These are phyloP conservation scores for Euplexia lucipara DNA, from an alignment of 2,888 invertebrate species.

Conservation along the genomic window DNA sequence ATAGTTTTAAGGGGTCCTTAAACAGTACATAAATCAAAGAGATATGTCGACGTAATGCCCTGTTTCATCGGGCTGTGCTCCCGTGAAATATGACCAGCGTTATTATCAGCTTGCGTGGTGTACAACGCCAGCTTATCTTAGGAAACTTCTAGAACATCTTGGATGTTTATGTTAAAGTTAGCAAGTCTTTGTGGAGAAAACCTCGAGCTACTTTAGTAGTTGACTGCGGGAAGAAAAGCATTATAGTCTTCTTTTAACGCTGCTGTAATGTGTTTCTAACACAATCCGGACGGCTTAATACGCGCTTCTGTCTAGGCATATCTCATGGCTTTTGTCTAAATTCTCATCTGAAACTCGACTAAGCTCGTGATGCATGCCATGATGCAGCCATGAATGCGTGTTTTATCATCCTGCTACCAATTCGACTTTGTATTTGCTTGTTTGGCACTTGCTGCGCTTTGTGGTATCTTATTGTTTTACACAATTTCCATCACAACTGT, in stretches of 20 bases:
- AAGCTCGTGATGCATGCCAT: slow-evolving; percentile 28
- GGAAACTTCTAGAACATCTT: slow-evolving; percentile 58
- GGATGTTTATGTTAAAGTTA: slow-evolving; percentile 57
- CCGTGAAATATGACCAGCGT: slow-evolving; percentile 85
- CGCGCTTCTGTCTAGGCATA: slow-evolving; percentile 4
- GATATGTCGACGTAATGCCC: slow-evolving; percentile 86
- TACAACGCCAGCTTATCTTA: slow-evolving; percentile 54
- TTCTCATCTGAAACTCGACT: slow-evolving; percentile 23
- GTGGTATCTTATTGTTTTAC: too few relatives aligned
- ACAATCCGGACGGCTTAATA: neutral
- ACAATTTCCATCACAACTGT: too few relatives aligned
- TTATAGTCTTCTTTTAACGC: slow-evolving; percentile 38
- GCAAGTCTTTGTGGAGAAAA: slow-evolving; percentile 36
- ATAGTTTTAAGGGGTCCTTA: slow-evolving; percentile 88
- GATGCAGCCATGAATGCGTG: neutral
- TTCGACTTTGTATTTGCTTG: neutral
- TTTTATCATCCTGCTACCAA: slow-evolving; percentile 8
- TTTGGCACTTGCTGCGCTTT: too few relatives aligned
- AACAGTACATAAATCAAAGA: slow-evolving; percentile 88
- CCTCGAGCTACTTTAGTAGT: slow-evolving; percentile 13
- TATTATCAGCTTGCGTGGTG: slow-evolving; percentile 75
- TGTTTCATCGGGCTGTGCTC: slow-evolving; percentile 85
- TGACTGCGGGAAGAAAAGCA: slow-evolving; percentile 10
- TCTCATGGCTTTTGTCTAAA: slow-evolving; percentile 29
- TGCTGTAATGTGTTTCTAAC: neutral